Conservation (phyloP, 2,113 vertebrate genomes). For the Pristiophorus japonicus region DNA sequence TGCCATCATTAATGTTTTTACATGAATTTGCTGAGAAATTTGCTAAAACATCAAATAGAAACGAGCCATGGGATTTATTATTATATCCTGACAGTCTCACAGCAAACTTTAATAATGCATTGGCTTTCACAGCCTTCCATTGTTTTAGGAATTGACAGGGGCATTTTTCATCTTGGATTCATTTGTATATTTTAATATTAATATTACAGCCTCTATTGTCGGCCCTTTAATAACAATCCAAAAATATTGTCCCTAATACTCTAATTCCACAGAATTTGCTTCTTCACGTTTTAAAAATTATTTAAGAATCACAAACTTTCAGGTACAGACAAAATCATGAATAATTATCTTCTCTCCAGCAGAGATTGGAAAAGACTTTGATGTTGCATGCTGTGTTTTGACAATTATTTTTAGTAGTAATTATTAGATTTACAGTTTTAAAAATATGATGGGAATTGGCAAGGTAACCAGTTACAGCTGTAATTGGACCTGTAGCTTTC, state of each 20-base stretch:
- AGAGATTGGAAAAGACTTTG: background rate
- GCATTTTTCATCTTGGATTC: constrained; percentile 13
- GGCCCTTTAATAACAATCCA: background rate
- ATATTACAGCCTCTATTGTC: background rate
- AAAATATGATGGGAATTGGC: background rate
- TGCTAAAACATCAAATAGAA: background rate
- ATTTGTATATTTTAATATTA: constrained; percentile 15
- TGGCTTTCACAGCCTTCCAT: background rate
- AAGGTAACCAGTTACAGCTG: background rate
- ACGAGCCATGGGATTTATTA: constrained; percentile 21
- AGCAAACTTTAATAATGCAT: background rate
- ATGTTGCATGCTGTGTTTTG: background rate
- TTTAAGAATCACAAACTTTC: too few relatives aligned
- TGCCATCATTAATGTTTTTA: constrained; percentile 22
- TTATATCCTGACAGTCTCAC: background rate
- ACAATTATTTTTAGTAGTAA: background rate
- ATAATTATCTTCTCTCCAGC: background rate
- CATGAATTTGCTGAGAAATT: constrained; percentile 11
- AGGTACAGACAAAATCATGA: background rate
- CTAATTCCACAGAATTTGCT: background rate
- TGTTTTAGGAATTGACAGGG: constrained; percentile 5
- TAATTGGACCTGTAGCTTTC: background rate
- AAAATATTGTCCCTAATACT: background rate
- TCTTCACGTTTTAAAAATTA: background rate
- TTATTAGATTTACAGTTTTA: background rate